Evolutionary conservation across 2,113 vertebrate species (phyloP).

Genomic region (Leptobrachium ailaonicum): DNA sequence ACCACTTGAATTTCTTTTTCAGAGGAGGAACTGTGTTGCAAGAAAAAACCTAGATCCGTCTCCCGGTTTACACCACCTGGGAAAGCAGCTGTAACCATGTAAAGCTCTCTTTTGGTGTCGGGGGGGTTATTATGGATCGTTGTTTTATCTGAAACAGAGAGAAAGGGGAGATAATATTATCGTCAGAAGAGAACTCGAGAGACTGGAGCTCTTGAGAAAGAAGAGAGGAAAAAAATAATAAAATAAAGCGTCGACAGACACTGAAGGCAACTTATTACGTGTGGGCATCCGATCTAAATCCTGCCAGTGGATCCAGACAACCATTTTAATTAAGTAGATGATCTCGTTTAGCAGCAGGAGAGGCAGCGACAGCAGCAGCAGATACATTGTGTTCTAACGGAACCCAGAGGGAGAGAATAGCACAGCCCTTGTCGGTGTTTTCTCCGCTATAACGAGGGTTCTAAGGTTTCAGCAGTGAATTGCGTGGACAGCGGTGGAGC

Average conservation of each 20-base stretch:
- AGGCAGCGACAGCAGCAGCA: background rate
- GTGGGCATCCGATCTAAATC: slow-evolving; percentile 37
- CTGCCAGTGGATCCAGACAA: slow-evolving; percentile 29
- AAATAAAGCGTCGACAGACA: background rate
- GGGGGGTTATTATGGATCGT: slow-evolving; percentile 31
- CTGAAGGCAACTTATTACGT: slow-evolving; percentile 40
- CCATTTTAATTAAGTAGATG: slow-evolving; percentile 47
- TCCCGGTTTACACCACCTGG: slow-evolving; percentile 29
- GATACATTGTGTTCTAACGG: slow-evolving; percentile 9
- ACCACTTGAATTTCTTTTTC: slow-evolving; percentile 22
- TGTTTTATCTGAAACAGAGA: slow-evolving; percentile 14
- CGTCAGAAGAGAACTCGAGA: background rate
- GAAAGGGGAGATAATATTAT: slow-evolving; percentile 4
- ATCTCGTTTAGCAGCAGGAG: slow-evolving; percentile 28
- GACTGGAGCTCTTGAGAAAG: slow-evolving; percentile 21
- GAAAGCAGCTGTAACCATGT: slow-evolving; percentile 41
- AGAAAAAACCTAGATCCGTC: slow-evolving; percentile 11
- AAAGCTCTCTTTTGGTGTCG: slow-evolving; percentile 3
- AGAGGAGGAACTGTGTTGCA: slow-evolving; percentile 22
- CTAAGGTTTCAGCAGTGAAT: slow-evolving; percentile 25
- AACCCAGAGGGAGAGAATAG: background rate
- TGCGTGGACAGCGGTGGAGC: slow-evolving; percentile 41
- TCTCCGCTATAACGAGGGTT: slow-evolving; percentile 3
- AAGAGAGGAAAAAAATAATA: background rate
- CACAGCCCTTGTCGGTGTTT: slow-evolving; percentile 8